Evolutionary conservation across 2,888 invertebrate species (phyloP), one percentile per base, ranked within the genome.

Genomic region (Parasteatoda lunata): DNA sequence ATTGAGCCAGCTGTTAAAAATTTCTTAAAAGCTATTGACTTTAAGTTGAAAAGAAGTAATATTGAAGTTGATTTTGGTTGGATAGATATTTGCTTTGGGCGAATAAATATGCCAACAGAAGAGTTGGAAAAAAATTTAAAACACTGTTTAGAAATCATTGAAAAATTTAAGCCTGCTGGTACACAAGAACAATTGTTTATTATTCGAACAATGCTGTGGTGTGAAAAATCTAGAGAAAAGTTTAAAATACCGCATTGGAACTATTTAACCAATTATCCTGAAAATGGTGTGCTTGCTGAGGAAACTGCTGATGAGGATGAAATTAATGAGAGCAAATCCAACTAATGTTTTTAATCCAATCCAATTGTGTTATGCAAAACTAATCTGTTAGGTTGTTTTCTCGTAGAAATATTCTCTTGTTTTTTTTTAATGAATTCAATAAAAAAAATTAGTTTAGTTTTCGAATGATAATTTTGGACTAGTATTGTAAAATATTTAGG

Each of bases 61-160:
- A 91, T 93, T 88, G 95, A 96, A 90, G 94, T 94, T 85, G 94
- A 95, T 91, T 97, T 94, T 93, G 97, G 90, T 5, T 89, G 77
- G 77, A 75, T 90, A 0, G 85, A 89, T 71, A 51, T 86, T 4
- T 81, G 83, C 11, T 87, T 89, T 77, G 90, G 89, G 8, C 70
- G 85, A 15, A 15, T 97, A 66, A 93, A 95, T 89, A 97, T 97
- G 96, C 94, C 95, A 8, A 90, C 92, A 0, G 93, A 94, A 86
- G 93, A 94, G 76, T 92, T 97, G 66, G 95, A 95, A 90, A 95
- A 94, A 88, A 97, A 97, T 91, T 94, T 97, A 89, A 92, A 91
- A 72, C 92, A 93, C 0, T 90, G 96, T 15, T 90, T 97, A 6
- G 93, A 94, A 89, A 95, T 96, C 91, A 91, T 97, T 49, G 93